Percentiles rank a stretch among this genome's conserved stretches.
Evolutionary conservation across 2,113 vertebrate species (phyloP).

Genomic region (Lipotes vexillifer): DNA sequence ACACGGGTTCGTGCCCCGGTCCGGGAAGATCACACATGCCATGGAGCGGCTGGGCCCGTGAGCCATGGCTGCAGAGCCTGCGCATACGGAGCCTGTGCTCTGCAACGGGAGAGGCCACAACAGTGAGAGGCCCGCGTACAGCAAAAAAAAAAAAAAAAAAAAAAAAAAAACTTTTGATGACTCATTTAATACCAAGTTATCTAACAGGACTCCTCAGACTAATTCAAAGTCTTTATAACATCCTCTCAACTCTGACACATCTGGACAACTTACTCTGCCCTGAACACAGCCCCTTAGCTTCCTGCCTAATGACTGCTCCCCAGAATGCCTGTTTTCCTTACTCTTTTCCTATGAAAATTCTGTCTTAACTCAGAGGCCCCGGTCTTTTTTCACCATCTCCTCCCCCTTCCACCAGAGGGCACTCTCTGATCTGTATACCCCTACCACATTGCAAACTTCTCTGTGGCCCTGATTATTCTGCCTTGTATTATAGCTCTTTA

Average conservation of each 20-base stretch:
- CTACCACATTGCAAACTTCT: neutral
- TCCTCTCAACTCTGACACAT: neutral
- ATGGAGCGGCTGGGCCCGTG: no score
- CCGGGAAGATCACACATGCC: no score
- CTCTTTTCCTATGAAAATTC: neutral
- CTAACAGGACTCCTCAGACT: neutral
- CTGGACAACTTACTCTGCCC: neutral
- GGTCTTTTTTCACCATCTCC: neutral
- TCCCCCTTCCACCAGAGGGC: constrained; percentile 52
- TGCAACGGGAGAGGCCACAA: no score
- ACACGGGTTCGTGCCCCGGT: no score
- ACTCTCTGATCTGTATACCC: constrained; percentile 35
- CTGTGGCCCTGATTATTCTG: neutral
- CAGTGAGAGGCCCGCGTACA: no score
- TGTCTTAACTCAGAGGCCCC: neutral
- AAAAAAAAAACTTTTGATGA: no score
- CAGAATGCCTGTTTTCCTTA: neutral
- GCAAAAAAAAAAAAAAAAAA: no score
- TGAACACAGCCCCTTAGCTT: neutral
- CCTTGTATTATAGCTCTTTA: neutral
- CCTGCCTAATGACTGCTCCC: neutral
- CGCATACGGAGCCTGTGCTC: no score
- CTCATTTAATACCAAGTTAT: neutral
- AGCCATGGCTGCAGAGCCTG: no score
- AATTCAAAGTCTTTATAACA: neutral